Percentiles rank a stretch among this genome's conserved stretches.
These are phyloP conservation scores for Pterocles orientalis DNA, from an alignment of 2,113 vertebrate genomes.

Conservation along the genomic window DNA sequence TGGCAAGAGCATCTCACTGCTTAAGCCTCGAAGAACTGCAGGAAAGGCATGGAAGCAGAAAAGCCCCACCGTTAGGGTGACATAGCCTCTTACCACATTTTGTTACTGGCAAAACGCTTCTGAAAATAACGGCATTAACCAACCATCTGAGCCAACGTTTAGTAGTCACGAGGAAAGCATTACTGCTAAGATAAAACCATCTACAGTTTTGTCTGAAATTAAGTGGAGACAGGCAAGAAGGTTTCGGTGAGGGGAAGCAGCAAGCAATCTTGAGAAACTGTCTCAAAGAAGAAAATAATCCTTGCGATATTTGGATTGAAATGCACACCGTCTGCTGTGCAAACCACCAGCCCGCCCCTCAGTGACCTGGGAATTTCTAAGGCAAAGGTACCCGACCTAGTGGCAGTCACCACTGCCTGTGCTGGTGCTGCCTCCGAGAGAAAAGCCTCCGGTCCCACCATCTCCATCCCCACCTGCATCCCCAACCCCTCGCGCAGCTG, in stretches of 20 bases:
- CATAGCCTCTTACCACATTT: neutral
- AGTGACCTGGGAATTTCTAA: neutral
- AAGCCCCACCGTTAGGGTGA: neutral
- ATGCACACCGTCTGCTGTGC: neutral
- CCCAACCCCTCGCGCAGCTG: accelerated
- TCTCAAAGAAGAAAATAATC: neutral
- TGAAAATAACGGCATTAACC: neutral
- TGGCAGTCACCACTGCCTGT: neutral
- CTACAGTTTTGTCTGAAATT: neutral
- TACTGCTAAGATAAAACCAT: neutral
- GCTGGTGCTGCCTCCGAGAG: neutral
- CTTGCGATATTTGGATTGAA: neutral
- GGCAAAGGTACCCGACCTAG: accelerated
- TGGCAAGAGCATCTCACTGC: neutral
- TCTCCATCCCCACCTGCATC: neutral
- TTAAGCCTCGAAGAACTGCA: neutral
- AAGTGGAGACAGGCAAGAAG: neutral
- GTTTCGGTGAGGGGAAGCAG: neutral
- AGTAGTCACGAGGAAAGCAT: neutral
- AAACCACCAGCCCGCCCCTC: neutral
- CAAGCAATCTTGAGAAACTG: neutral
- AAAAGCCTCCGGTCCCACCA: neutral
- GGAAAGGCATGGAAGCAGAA: neutral
- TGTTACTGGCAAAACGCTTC: neutral
- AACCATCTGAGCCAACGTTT: neutral